Conservation (phyloP, 2,888 invertebrate species). For the Tetropium fuscum region DNA sequence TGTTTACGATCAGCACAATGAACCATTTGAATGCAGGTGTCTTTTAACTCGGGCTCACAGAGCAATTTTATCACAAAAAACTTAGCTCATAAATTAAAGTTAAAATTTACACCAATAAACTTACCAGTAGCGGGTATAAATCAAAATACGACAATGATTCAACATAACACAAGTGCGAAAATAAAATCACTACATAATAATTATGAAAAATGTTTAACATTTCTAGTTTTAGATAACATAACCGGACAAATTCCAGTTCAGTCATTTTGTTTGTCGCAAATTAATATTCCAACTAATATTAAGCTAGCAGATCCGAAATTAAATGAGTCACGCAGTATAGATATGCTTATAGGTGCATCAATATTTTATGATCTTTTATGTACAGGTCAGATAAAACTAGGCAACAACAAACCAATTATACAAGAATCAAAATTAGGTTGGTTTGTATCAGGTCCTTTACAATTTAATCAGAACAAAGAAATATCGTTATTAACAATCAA, state of each 20-base stretch:
- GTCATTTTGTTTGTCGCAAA: neutral
- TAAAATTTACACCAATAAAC: neutral
- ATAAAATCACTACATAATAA: neutral
- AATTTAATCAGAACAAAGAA: neutral
- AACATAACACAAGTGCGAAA: neutral
- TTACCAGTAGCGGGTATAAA: neutral
- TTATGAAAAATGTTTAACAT: neutral
- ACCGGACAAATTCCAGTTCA: neutral
- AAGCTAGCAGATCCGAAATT: neutral
- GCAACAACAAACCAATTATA: conserved; percentile 1
- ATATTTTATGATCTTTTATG: conserved; percentile 11
- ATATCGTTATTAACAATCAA: neutral
- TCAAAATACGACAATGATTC: neutral
- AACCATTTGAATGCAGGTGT: neutral
- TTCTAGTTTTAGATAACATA: neutral
- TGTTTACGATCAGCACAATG: neutral
- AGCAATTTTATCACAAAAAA: neutral
- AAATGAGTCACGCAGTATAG: neutral
- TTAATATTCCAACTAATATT: neutral
- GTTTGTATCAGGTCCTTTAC: neutral
- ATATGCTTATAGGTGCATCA: neutral
- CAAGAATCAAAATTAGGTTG: conserved; percentile 18
- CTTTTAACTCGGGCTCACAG: neutral
- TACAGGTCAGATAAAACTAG: conserved; percentile 12
- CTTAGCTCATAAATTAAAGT: neutral